Base-by-base conservation (phyloP, 37 sponge, comb jelly and placozoan genomes). In the Eunapius fragilis region DNA sequence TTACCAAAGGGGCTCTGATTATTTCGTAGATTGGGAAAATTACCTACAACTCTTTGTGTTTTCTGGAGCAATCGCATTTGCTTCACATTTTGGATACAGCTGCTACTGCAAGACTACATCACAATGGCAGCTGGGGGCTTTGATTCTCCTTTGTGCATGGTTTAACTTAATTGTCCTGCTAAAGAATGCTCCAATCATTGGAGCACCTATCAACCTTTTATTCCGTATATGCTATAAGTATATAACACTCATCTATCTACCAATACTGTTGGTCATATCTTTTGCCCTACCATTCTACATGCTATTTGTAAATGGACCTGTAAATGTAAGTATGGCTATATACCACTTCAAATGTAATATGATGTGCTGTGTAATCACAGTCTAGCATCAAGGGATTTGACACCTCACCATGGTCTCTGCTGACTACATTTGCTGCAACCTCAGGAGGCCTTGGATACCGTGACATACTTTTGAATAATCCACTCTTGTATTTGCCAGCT, bases 91-190 rank as follows among this genome's bases (percentile, higher is more conserved):
- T 70, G 30, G 28, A 7, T 36, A 71, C 23, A 14, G 50, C 11
- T 86, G 86, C 28, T 48, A 45, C 34, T 86, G 86, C 23, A 22
- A 58, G 27, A 13, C 48, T 12, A 0, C 28, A n/a, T 79, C 48
- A 69, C 72, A 72, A 31, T 86, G 86, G 86, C 86, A 86, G 45
- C 14, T 79, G 70, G 86, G 86, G 35, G 79, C 79, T 25, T 37
- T 86, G 27, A 71, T 73, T 2, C 11, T 86, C 30, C 79, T 86
- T 49, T 73, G 79, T 31, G 79, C 48, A 7, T 86, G 86, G 86
- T 37, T 86, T 26, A 79, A 86, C 32, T 33, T 86, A 19, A 69
- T 86, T 22, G 23, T 86, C 7, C 26, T 74, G 10, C 75, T 74
- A 11, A 84, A 84, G 50, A 37, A 84, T 14, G 27, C 75, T 50